A percentile compares a stretch with the other conserved stretches of the same genome.
These are phyloP conservation scores for Trigoniulus corallinus DNA, from an alignment of 1,140 invertebrate species.

Conservation along the genomic window DNA sequence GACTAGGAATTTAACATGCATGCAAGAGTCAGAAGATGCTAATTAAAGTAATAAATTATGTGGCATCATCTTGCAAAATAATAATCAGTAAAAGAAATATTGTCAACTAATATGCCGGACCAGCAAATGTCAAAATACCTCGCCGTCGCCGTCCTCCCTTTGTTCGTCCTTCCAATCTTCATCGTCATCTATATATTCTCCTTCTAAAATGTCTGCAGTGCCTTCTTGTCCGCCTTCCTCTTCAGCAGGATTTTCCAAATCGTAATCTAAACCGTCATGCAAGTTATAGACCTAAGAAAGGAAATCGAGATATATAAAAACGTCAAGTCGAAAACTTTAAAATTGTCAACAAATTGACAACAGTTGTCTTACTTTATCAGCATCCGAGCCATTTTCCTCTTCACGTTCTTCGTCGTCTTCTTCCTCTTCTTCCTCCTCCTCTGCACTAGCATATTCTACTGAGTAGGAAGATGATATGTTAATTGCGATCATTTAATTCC, in stretches of 20 bases:
- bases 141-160: slow-evolving; percentile 27
- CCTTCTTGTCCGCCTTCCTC: slow-evolving; percentile 17
- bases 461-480: too few relatives aligned
- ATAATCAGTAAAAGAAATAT: too few relatives aligned
- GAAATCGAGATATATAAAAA: neutral
- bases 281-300: neutral
- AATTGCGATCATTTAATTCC: too few relatives aligned
- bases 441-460: neutral
- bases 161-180: slow-evolving; percentile 19
- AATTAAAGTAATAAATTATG: too few relatives aligned
- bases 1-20: too few relatives aligned
- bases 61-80: too few relatives aligned
- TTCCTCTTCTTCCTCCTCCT: neutral
- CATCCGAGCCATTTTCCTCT: neutral
- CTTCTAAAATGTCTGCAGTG: slow-evolving; percentile 16
- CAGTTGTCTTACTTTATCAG: neutral
- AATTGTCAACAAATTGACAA: too few relatives aligned
- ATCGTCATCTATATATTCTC: slow-evolving; percentile 18
- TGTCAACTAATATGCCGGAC: too few relatives aligned
- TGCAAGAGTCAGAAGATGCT: too few relatives aligned
- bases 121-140: too few relatives aligned
- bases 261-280: neutral
- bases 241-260: slow-evolving; percentile 1
- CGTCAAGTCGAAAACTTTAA: too few relatives aligned
- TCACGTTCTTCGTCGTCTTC: neutral